Evolutionary conservation across 2,797 vertebrate genomes (phyloP).

Genomic region (Melanotaenia pygmaea): DNA sequence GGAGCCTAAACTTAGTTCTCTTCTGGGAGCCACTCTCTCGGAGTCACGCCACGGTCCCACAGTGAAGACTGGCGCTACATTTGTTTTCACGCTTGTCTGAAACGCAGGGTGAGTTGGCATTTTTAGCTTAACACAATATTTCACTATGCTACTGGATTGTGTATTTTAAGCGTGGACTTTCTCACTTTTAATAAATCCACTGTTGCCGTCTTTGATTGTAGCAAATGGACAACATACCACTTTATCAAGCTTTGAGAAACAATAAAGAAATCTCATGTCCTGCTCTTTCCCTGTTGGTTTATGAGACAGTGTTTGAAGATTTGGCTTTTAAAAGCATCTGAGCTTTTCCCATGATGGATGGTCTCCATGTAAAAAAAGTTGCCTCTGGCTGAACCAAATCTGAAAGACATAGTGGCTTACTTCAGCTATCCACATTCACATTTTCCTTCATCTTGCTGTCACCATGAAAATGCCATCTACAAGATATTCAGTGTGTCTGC

Average conservation of each 20-base stretch:
- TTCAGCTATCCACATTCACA: background rate
- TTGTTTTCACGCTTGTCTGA: conserved; percentile 12
- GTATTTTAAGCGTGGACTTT: background rate
- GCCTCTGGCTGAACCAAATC: too few relatives aligned
- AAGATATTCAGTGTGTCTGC: background rate
- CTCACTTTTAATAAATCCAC: background rate
- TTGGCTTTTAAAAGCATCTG: background rate
- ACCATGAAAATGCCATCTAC: background rate
- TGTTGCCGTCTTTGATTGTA: background rate
- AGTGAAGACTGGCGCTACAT: conserved; percentile 23
- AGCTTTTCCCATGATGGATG: conserved; percentile 11
- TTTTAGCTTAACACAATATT: background rate
- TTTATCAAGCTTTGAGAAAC: background rate
- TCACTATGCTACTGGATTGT: background rate
- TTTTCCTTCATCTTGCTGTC: background rate
- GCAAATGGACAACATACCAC: background rate
- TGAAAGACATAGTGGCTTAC: too few relatives aligned
- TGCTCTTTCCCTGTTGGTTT: conserved; percentile 6
- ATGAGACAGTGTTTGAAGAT: background rate
- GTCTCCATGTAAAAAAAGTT: conserved; percentile 3
- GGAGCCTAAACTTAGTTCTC: conserved; percentile 50
- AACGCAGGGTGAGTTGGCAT: conserved; percentile 57
- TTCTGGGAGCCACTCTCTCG: conserved; percentile 33
- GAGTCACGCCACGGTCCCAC: conserved; percentile 5
- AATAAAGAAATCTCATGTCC: background rate